Percentiles rank a stretch among this genome's conserved stretches.
Conservation (phyloP, 2,888 invertebrate species). For the Drosophila formosana region DNA sequence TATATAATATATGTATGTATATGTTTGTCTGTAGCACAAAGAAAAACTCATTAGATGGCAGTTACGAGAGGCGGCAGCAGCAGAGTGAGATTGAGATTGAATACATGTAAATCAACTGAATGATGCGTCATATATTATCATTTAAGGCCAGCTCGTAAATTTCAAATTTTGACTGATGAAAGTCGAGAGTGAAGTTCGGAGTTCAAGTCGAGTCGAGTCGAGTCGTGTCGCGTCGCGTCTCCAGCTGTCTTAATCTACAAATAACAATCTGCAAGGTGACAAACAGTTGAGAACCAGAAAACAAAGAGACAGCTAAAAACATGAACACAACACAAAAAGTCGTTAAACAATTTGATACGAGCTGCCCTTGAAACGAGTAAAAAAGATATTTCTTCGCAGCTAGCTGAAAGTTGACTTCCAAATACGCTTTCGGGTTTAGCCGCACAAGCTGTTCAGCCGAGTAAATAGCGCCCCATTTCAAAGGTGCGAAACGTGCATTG, state of each 20-base stretch:
- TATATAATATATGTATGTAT: neutral
- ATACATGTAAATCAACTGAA: conserved; percentile 19
- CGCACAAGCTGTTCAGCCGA: neutral
- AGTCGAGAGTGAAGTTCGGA: neutral
- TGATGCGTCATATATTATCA: conserved; percentile 42
- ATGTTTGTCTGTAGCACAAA: conserved; percentile 1
- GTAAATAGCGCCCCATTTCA: neutral
- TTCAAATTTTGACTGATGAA: conserved; percentile 11
- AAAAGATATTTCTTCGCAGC: conserved; percentile 6
- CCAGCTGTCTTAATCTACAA: conserved; percentile 41
- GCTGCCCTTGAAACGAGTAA: conserved; percentile 66
- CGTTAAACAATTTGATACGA: conserved; percentile 73
- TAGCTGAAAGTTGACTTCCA: conserved; percentile 12
- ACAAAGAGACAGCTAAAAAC: conserved; percentile 13
- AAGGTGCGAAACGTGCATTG: conserved; percentile 30
- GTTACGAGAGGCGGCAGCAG: neutral
- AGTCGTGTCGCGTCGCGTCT: neutral
- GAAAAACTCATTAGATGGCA: conserved; percentile 43
- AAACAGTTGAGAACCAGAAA: conserved; percentile 51
- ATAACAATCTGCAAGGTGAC: conserved; percentile 64
- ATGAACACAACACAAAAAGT: conserved; percentile 54
- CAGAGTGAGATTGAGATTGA: conserved; percentile 29
- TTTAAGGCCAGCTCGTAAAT: conserved; percentile 27
- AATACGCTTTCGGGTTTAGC: conserved; percentile 5
- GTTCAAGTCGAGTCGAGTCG: neutral